Conservation (phyloP, 2,888 invertebrate genomes). For the Chalcosyrphus nemorum region DNA sequence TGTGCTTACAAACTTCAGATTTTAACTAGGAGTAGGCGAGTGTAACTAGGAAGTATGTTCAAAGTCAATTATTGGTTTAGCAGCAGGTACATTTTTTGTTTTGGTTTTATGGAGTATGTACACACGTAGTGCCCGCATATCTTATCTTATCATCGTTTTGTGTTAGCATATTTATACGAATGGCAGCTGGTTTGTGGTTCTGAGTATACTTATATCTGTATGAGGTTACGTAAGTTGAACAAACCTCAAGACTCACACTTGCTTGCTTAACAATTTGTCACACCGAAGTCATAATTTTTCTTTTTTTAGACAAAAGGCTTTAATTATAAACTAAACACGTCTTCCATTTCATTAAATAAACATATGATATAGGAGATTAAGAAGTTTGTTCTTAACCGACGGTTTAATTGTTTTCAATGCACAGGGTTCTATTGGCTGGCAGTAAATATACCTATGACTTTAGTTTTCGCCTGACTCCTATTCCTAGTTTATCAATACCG, state of each 20-base stretch:
- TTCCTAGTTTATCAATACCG: not conserved
- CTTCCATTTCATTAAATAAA: not conserved
- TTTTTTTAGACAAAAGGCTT: not conserved
- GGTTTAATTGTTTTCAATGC: too few relatives aligned
- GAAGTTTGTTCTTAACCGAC: too few relatives aligned
- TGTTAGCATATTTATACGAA: conserved; percentile 14
- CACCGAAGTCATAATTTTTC: not conserved
- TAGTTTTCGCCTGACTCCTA: not conserved
- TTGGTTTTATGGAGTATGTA: not conserved
- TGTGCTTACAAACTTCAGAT: conserved; percentile 9
- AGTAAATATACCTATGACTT: too few relatives aligned
- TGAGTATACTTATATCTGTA: not conserved
- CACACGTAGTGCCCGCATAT: conserved; percentile 4
- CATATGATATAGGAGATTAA: not conserved
- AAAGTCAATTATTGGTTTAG: not conserved
- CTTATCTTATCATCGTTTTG: conserved; percentile 34
- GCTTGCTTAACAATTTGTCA: not conserved
- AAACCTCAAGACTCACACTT: not conserved
- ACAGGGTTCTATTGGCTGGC: too few relatives aligned
- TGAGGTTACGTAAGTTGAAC: not conserved
- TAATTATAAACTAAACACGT: too few relatives aligned
- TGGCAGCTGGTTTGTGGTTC: conserved; percentile 4
- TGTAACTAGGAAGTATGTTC: conserved; percentile 29
- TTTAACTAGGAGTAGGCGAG: not conserved
- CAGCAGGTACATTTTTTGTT: not conserved